Percentiles rank a stretch among this genome's conserved stretches.
Conservation (phyloP, 1,140 invertebrate species). For the honey bee (Apis mellifera) region DNA sequence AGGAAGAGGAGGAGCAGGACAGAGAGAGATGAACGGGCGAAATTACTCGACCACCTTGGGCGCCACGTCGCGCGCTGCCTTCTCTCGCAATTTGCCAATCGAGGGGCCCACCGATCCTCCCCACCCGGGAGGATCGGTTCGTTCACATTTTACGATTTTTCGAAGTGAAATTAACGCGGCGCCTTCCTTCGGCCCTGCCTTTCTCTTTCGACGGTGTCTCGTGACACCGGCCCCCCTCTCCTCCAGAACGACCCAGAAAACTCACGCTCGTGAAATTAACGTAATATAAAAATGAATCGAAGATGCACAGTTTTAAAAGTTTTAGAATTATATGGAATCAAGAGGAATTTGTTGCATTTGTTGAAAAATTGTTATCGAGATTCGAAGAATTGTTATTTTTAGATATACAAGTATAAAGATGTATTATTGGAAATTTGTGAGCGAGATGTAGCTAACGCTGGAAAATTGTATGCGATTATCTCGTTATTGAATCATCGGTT, state of each 20-base stretch:
- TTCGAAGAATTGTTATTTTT: no score
- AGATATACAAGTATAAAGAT: no score
- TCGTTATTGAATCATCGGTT: no score
- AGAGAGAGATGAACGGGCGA: constrained; percentile 63
- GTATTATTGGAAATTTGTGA: no score
- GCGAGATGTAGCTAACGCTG: no score
- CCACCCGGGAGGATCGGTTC: constrained; percentile 66
- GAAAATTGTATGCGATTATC: no score
- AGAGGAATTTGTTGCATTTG: no score
- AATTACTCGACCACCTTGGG: constrained; percentile 82
- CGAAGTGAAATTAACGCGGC: constrained; percentile 78
- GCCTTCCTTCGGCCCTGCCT: constrained; percentile 40
- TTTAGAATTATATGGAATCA: no score
- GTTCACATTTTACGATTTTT: constrained; percentile 82
- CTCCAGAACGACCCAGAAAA: constrained; percentile 50
- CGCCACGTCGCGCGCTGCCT: constrained; percentile 74
- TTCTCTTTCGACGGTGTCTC: constrained; percentile 1
- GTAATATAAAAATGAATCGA: no score
- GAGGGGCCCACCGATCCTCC: constrained; percentile 55
- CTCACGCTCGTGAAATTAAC: neutral
- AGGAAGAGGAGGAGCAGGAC: neutral
- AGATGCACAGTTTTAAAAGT: no score
- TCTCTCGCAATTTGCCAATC: constrained; percentile 81
- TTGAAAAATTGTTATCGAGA: no score
- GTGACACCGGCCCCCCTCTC: constrained; percentile 1